A percentile compares a stretch with the other conserved stretches of the same genome.
phyloP scores from a whole-genome alignment of 2,797 vertebrate genomes.

The Eulemur rubriventer region DNA sequence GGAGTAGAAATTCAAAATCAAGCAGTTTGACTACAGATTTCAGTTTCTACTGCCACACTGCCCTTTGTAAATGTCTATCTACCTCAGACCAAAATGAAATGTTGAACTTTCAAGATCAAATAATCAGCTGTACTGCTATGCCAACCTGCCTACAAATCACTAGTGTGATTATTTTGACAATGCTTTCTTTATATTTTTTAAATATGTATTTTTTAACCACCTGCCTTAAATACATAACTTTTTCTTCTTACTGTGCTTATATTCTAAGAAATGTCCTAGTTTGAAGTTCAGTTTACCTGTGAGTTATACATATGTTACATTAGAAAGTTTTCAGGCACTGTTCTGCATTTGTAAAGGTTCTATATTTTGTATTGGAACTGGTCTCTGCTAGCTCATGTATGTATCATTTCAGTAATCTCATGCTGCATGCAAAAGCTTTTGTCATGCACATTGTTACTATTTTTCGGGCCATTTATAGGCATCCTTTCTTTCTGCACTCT shows the following conservation, averaged over 20 bases:
- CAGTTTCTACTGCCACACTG: not conserved
- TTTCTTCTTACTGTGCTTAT: not conserved
- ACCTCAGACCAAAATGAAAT: conserved; percentile 49
- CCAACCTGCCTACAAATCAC: not conserved
- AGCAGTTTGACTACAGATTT: not conserved
- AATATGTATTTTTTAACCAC: not conserved
- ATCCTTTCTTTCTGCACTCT: not conserved
- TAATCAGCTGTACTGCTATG: not conserved
- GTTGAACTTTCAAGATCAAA: not conserved
- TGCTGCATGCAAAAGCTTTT: not conserved
- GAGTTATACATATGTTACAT: not conserved
- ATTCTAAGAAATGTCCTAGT: not conserved
- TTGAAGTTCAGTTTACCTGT: not conserved
- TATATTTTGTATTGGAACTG: not conserved
- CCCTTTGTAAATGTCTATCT: conserved; percentile 35
- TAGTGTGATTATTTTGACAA: not conserved
- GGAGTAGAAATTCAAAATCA: not conserved
- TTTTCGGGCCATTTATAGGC: not conserved
- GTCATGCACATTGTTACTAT: too few species aligned
- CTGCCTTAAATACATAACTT: not conserved
- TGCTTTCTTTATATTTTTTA: not conserved
- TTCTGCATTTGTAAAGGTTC: not conserved
- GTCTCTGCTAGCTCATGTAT: not conserved
- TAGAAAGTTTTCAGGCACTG: not conserved
- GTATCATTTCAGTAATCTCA: not conserved